These are phyloP conservation scores for Malurus splendens DNA, from an alignment of 2,797 vertebrate species.

Conservation along the genomic window DNA sequence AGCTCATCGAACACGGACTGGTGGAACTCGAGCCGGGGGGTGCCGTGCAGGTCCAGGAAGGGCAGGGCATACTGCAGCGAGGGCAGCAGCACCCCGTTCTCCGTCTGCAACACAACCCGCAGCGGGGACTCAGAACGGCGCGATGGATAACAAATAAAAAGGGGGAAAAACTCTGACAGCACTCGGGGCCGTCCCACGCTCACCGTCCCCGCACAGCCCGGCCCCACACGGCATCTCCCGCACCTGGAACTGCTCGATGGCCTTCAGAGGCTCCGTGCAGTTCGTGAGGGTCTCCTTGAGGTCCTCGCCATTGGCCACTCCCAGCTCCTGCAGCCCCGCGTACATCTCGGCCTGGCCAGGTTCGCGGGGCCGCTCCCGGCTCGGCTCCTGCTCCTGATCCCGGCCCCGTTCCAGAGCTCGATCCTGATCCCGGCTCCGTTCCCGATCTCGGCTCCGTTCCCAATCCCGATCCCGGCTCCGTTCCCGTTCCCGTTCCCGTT, in stretches of 20 bases:
- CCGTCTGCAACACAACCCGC: conserved; percentile 71
- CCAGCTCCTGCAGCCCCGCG: conserved; percentile 90
- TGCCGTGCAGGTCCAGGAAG: conserved; percentile 95
- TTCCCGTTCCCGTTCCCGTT: fast-evolving
- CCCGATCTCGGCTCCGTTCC: fast-evolving
- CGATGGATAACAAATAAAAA: fast-evolving
- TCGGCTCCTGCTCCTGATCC: fast-evolving
- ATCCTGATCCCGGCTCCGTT: fast-evolving
- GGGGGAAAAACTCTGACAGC: fast-evolving
- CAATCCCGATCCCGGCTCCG: fast-evolving
- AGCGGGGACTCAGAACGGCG: not conserved
- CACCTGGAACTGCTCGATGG: conserved; percentile 98
- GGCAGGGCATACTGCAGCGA: conserved; percentile 94
- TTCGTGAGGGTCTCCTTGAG: conserved; percentile 96
- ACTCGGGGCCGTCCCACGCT: no score
- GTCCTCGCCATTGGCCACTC: conserved; percentile 93
- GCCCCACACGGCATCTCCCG: not conserved
- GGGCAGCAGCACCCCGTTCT: conserved; percentile 94
- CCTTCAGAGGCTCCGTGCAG: conserved; percentile 95
- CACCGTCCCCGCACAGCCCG: not conserved
- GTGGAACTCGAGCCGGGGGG: conserved; percentile 94
- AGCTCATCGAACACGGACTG: conserved; percentile 97
- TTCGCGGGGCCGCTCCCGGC: not conserved
- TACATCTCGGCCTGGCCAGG: conserved; percentile 74
- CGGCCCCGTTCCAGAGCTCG: not conserved